A percentile compares a stretch with the other conserved stretches of the same genome.
These are phyloP conservation scores for Drosophila parvula DNA, from an alignment of 1,140 invertebrate genomes.

Conservation along the genomic window DNA sequence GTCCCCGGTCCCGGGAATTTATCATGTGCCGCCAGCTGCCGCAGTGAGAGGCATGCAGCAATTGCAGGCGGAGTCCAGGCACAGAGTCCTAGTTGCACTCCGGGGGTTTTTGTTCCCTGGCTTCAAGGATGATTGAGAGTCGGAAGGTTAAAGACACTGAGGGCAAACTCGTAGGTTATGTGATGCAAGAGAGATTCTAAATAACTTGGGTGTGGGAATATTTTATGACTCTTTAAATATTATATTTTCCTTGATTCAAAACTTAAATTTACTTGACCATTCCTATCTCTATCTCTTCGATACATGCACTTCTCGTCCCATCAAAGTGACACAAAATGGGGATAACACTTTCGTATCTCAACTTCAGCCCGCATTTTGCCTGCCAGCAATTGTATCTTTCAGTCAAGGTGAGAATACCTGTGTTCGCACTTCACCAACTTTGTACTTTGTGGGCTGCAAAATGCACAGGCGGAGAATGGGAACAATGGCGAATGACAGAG, in stretches of 20 bases:
- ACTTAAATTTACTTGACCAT: no score
- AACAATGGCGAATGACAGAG: background rate
- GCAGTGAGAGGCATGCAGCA: slow-evolving; percentile 34
- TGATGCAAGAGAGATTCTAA: background rate
- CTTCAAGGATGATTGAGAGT: slow-evolving; percentile 24
- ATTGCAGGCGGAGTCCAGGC: slow-evolving; percentile 13
- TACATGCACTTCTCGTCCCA: background rate
- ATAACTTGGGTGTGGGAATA: background rate
- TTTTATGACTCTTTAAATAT: background rate
- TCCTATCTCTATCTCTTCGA: background rate
- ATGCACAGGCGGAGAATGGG: background rate
- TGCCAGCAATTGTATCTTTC: slow-evolving; percentile 19
- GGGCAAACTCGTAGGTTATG: background rate
- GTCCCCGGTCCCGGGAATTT: slow-evolving; percentile 25
- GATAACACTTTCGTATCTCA: slow-evolving; percentile 11
- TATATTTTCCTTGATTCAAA: background rate
- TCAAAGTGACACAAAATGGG: slow-evolving; percentile 1
- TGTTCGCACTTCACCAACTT: slow-evolving; percentile 24
- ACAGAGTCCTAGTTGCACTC: slow-evolving; percentile 36
- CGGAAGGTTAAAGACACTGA: slow-evolving; percentile 16
- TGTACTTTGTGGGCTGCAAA: slow-evolving; percentile 6
- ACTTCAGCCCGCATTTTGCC: background rate
- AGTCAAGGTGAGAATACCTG: slow-evolving; percentile 14
- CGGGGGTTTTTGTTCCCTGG: slow-evolving; percentile 3
- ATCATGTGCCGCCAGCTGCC: slow-evolving; percentile 63